These are phyloP conservation scores for Chlorospingus semifuscus DNA, from an alignment of 2,797 vertebrate genomes.

Conservation along the genomic window DNA sequence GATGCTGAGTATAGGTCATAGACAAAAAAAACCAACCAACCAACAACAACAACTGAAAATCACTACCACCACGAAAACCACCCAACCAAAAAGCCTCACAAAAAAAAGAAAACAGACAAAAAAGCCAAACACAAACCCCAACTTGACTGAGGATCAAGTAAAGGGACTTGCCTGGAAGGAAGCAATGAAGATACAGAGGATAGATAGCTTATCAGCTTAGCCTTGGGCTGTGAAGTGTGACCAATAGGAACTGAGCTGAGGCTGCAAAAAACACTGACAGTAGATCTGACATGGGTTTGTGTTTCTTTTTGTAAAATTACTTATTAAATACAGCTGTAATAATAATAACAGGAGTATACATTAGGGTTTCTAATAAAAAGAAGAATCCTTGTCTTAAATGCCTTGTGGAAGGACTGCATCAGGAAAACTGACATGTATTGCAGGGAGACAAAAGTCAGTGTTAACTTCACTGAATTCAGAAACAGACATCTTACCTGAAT, in stretches of 20 bases:
- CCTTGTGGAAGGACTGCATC: background rate
- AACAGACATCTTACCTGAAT: slow-evolving; percentile 84
- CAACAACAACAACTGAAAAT: background rate
- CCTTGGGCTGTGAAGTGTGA: background rate
- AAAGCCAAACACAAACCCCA: background rate
- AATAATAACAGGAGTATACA: background rate
- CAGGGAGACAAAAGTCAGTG: background rate
- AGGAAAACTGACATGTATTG: background rate
- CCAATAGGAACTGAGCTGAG: background rate
- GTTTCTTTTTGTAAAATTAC: background rate
- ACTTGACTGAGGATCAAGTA: background rate
- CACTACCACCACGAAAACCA: background rate
- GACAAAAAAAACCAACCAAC: background rate
- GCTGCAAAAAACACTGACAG: background rate
- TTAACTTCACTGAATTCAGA: background rate
- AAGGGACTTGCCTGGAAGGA: background rate
- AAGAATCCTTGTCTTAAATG: background rate
- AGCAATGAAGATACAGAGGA: background rate
- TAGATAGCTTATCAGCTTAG: background rate
- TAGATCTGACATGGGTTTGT: background rate
- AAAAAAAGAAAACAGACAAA: background rate
- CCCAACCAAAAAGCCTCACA: background rate
- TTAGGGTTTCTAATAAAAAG: background rate
- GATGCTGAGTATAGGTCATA: background rate
- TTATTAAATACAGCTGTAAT: background rate